Evolutionary conservation across 2,888 invertebrate species (phyloP).

Genomic region (Ypsolopha sequella): DNA sequence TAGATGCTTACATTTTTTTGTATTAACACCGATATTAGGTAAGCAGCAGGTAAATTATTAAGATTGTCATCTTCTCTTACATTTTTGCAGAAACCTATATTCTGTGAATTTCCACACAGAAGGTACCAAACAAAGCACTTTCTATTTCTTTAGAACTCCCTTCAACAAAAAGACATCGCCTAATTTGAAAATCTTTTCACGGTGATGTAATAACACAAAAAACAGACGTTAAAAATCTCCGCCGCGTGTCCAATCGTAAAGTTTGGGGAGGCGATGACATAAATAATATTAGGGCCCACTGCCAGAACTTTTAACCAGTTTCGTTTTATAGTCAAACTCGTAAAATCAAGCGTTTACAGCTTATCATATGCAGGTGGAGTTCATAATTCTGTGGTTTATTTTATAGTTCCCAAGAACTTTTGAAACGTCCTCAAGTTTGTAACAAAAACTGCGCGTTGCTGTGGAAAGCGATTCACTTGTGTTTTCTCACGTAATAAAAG

Average conservation of each 20-base stretch:
- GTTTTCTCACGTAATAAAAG: constrained; percentile 27
- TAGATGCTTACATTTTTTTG: too few relatives aligned
- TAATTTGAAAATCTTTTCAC: constrained; percentile 31
- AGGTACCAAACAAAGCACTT: not conserved
- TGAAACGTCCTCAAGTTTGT: not conserved
- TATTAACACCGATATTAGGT: too few relatives aligned
- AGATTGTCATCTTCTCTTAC: too few relatives aligned
- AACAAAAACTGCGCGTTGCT: constrained; percentile 6
- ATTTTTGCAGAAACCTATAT: too few relatives aligned
- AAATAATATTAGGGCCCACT: constrained; percentile 52
- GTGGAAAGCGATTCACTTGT: constrained; percentile 13
- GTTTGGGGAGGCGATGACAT: constrained; percentile 46
- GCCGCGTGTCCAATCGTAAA: constrained; percentile 30
- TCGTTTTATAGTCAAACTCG: constrained; percentile 28
- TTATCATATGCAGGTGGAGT: constrained; percentile 36
- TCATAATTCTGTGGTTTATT: constrained; percentile 25
- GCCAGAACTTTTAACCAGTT: constrained; percentile 32
- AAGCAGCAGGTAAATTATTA: too few relatives aligned
- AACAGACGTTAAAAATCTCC: constrained; percentile 40
- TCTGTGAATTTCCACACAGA: not conserved
- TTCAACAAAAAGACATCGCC: constrained; percentile 13
- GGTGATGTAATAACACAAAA: constrained; percentile 42
- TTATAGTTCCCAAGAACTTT: constrained; percentile 22
- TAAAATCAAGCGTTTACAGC: constrained; percentile 28
- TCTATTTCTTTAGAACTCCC: not conserved